Evolutionary conservation across 2,888 invertebrate genomes (phyloP).

Genomic region (Gryllus longicercus): DNA sequence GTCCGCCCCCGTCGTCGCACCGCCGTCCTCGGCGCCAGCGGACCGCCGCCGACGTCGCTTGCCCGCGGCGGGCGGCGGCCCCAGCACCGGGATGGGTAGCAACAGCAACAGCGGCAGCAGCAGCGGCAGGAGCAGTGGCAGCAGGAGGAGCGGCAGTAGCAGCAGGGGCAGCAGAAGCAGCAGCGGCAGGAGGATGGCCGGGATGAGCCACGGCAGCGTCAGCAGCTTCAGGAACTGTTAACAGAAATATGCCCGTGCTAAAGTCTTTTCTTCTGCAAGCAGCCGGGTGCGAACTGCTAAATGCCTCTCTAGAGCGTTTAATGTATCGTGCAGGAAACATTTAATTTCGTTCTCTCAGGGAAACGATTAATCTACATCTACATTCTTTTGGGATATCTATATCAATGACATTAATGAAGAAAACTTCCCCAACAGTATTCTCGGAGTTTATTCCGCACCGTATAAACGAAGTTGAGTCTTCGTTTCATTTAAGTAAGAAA

Average conservation of each 20-base stretch:
- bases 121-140: slow-evolving; percentile 27
- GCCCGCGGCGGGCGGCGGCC: background rate
- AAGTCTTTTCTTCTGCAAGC: too few relatives aligned
- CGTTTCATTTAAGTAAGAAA: too few relatives aligned
- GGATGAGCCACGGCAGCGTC: slow-evolving; percentile 26
- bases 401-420: too few relatives aligned
- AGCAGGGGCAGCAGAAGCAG: slow-evolving; percentile 25
- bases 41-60: background rate
- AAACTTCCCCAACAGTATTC: too few relatives aligned
- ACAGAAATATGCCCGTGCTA: background rate
- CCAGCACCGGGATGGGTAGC: slow-evolving; percentile 30
- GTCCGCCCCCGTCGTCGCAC: background rate
- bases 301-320: too few relatives aligned
- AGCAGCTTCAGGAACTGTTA: slow-evolving; percentile 22
- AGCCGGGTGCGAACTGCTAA: too few relatives aligned
- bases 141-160: slow-evolving; percentile 25
- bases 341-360: too few relatives aligned
- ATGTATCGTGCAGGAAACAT: too few relatives aligned
- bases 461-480: too few relatives aligned
- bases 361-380: too few relatives aligned
- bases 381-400: too few relatives aligned
- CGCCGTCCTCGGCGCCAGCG: background rate
- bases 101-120: slow-evolving; percentile 29
- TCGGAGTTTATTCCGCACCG: too few relatives aligned
- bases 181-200: slow-evolving; percentile 27